phyloP scores from a whole-genome alignment of 2,888 invertebrate genomes.

The Philonicus albiceps region DNA sequence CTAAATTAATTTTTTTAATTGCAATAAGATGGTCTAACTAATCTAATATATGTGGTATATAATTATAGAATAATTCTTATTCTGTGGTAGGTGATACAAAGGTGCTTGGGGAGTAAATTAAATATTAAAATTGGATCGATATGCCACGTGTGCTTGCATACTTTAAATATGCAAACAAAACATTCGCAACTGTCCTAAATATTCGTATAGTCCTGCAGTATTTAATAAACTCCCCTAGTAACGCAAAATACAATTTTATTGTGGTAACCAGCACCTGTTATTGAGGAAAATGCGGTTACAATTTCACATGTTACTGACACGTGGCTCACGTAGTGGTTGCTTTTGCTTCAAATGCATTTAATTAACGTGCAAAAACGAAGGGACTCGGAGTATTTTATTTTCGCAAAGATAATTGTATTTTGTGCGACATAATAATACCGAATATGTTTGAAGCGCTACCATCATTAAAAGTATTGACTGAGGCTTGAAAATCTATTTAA shows the following conservation, averaged over 20 bases:
- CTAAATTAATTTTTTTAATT: too few species aligned
- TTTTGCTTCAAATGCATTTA: neutral
- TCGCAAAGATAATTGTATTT: neutral
- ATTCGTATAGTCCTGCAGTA: neutral
- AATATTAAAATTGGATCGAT: neutral
- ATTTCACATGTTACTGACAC: neutral
- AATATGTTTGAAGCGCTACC: neutral
- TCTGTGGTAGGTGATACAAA: neutral
- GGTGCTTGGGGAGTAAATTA: neutral
- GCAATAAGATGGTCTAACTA: too few species aligned
- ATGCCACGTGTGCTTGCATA: neutral
- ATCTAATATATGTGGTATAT: too few species aligned
- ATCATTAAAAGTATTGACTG: neutral
- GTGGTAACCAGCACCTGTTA: neutral
- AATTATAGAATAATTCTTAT: too few species aligned
- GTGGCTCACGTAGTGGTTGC: neutral
- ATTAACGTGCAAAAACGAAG: too few species aligned
- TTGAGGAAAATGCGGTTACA: neutral
- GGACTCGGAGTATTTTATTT: neutral
- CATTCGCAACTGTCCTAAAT: neutral
- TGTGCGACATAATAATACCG: neutral
- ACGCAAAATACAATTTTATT: neutral
- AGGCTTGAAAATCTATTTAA: neutral
- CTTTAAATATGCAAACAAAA: neutral
- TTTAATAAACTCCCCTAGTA: neutral